Percentiles rank a stretch among this genome's conserved stretches.
Evolutionary conservation across 2,797 vertebrate species (phyloP).

Genomic region (Gobionotothen gibberifrons): DNA sequence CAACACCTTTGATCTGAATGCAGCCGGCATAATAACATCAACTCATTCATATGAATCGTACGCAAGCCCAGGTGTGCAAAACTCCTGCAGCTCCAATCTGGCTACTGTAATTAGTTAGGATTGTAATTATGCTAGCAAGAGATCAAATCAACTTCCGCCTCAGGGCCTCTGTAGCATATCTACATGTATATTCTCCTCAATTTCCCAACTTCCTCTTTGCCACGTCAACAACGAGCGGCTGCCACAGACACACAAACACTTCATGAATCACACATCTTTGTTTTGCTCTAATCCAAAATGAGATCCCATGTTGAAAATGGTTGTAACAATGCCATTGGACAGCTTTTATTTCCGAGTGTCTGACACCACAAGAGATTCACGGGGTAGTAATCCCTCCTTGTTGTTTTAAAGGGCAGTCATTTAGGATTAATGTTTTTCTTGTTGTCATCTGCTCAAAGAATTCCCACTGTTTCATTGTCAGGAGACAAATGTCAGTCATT

Average conservation of each 20-base stretch:
- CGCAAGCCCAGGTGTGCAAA: conserved; percentile 43
- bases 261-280: conserved; percentile 23
- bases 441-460: conserved; percentile 51
- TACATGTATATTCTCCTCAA: background rate
- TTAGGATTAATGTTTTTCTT: conserved; percentile 62
- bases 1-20: conserved; percentile 25
- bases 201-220: conserved; percentile 23
- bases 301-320: conserved; percentile 50
- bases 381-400: conserved; percentile 59
- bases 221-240: conserved; percentile 32
- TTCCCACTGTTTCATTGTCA: conserved; percentile 63
- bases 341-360: conserved; percentile 22
- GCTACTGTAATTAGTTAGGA: conserved; percentile 40
- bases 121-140: conserved; percentile 40
- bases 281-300: conserved; percentile 46
- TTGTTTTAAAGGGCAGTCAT: conserved; percentile 78
- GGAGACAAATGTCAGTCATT: conserved; percentile 27
- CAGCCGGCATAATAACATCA: conserved; percentile 26
- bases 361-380: conserved; percentile 25
- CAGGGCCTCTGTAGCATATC: conserved; percentile 2
- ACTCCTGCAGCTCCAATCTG: conserved; percentile 43
- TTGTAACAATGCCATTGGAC: conserved; percentile 37
- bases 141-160: conserved; percentile 26
- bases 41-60: conserved; percentile 4
- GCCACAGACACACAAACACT: conserved; percentile 45